Conservation (phyloP, 35 echinoderm and acorn worm species). For the Lytechinus variegatus region DNA sequence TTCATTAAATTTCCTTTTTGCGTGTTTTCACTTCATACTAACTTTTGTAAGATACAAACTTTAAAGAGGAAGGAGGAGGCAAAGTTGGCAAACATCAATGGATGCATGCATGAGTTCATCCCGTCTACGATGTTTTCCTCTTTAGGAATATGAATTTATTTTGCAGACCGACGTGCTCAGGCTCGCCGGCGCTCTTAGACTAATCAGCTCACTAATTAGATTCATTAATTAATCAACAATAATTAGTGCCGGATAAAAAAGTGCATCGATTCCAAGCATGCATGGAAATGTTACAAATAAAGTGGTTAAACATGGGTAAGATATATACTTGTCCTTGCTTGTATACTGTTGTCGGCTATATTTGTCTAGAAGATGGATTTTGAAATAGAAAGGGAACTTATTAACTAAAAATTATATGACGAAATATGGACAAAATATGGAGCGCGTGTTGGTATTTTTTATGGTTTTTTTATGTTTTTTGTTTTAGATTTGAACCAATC, state of each 20-base stretch:
- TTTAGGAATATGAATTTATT: not conserved
- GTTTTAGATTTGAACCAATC: too few relatives aligned
- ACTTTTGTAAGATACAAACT: too few relatives aligned
- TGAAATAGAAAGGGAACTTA: not conserved
- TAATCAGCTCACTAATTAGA: constrained; percentile 37
- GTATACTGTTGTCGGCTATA: too few relatives aligned
- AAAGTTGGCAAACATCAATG: too few relatives aligned
- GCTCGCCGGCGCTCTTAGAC: not conserved
- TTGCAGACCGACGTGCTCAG: not conserved
- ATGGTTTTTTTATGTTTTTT: too few relatives aligned
- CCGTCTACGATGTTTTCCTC: not conserved
- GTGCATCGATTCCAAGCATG: not conserved
- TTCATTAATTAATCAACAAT: constrained; percentile 38
- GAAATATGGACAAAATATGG: too few relatives aligned
- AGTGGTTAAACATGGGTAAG: not conserved
- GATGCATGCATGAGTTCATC: not conserved
- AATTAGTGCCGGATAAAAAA: constrained; percentile 30
- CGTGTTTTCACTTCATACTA: too few relatives aligned
- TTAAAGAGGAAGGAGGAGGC: too few relatives aligned
- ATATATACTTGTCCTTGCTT: not conserved
- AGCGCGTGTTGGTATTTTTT: too few relatives aligned
- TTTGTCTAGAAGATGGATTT: not conserved
- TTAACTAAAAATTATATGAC: too few relatives aligned
- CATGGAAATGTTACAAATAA: not conserved
- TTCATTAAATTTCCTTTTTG: too few relatives aligned